phyloP scores from a whole-genome alignment of 1,140 invertebrate species.

The Fopius arisanus region DNA sequence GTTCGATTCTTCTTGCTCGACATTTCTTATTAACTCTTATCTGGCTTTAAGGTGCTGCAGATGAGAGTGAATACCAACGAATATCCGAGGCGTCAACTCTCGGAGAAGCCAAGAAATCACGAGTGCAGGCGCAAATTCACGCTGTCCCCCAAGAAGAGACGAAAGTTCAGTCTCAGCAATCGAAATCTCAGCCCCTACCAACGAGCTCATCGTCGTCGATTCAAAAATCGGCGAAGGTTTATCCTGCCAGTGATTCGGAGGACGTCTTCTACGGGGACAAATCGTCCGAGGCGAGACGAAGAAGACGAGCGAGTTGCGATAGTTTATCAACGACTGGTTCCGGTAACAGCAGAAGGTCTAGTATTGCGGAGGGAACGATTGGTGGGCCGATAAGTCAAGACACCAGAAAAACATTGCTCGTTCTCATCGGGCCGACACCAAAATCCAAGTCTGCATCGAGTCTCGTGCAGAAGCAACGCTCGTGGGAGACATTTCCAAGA shows the following conservation, averaged over 20 bases:
- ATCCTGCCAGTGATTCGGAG: conserved; percentile 71
- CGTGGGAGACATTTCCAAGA: conserved; percentile 73
- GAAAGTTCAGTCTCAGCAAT: conserved; percentile 34
- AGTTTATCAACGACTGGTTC: conserved; percentile 61
- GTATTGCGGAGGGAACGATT: conserved; percentile 56
- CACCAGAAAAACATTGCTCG: conserved; percentile 62
- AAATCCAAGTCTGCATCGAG: conserved; percentile 51
- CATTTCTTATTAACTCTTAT: too few species aligned
- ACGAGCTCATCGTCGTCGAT: conserved; percentile 33
- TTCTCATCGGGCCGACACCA: conserved; percentile 62
- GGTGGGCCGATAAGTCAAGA: conserved; percentile 55
- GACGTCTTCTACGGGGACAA: conserved; percentile 66
- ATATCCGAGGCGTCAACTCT: conserved; percentile 68
- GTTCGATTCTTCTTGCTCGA: too few species aligned
- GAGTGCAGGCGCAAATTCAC: conserved; percentile 67
- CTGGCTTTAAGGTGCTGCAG: conserved; percentile 38
- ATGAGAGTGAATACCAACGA: conserved; percentile 71
- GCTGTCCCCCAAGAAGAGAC: conserved; percentile 57
- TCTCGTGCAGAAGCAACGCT: conserved; percentile 70
- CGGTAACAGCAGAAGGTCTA: conserved; percentile 62
- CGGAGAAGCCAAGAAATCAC: conserved; percentile 58
- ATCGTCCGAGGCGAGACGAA: conserved; percentile 43
- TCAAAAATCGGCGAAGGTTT: conserved; percentile 59
- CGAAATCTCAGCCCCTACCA: conserved; percentile 36
- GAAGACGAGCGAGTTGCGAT: conserved; percentile 59